Conservation (phyloP, 2,888 invertebrate genomes). For the Leucophenga maculata region DNA sequence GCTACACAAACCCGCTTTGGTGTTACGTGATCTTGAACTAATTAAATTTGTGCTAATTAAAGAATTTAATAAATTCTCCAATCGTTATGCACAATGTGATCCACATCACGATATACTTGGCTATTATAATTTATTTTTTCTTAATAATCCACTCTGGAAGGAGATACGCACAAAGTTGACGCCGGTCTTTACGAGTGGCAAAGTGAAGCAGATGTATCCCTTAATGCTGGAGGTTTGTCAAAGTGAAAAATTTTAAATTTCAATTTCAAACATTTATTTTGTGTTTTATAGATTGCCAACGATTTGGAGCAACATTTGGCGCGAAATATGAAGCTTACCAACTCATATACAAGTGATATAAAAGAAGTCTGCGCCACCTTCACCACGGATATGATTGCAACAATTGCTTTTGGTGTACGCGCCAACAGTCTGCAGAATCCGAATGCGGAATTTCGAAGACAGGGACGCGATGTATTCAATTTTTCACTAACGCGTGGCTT, state of each 20-base stretch:
- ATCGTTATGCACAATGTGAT: slow-evolving; percentile 60
- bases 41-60: slow-evolving; percentile 72
- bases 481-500: slow-evolving; percentile 38
- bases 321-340: slow-evolving; percentile 20
- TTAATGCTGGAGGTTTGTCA: slow-evolving; percentile 57
- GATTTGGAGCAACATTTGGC: slow-evolving; percentile 45
- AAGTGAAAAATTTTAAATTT: neutral
- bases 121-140: slow-evolving; percentile 69
- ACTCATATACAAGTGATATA: slow-evolving; percentile 18
- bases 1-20: slow-evolving; percentile 69
- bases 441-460: slow-evolving; percentile 66
- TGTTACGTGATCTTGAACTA: slow-evolving; percentile 71
- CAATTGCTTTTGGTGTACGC: slow-evolving; percentile 71
- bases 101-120: slow-evolving; percentile 69
- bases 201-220: slow-evolving; percentile 68
- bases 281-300: slow-evolving; percentile 44
- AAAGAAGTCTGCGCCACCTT: slow-evolving; percentile 51
- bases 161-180: slow-evolving; percentile 69
- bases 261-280: neutral
- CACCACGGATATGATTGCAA: slow-evolving; percentile 71
- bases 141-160: slow-evolving; percentile 72
- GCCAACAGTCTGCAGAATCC: slow-evolving; percentile 67
- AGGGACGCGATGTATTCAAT: slow-evolving; percentile 50
- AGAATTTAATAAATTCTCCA: slow-evolving; percentile 71
- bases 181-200: slow-evolving; percentile 71